Evolutionary conservation across 2,113 vertebrate genomes (phyloP).

Genomic region (Siniperca knerii): DNA sequence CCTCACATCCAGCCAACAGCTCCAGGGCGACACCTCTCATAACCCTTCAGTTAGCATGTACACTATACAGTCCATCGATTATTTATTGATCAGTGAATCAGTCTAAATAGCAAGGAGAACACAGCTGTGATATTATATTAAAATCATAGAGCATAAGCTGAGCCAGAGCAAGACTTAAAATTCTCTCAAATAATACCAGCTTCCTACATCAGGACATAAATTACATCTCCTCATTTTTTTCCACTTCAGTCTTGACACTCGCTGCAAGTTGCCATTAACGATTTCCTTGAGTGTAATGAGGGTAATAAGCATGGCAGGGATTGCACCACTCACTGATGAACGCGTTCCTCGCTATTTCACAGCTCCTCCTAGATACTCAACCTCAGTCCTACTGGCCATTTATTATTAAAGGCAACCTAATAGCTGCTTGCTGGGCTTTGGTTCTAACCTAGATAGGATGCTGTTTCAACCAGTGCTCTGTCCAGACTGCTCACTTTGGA

Average conservation of each 20-base stretch:
- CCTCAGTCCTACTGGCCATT: constrained; percentile 42
- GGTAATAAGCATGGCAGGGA: constrained; percentile 37
- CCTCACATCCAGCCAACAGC: constrained; percentile 32
- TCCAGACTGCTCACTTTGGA: constrained; percentile 39
- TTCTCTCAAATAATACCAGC: constrained; percentile 2
- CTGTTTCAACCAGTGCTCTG: constrained; percentile 11
- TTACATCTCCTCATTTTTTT: constrained; percentile 5
- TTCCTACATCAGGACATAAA: constrained; percentile 24
- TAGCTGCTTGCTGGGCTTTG: constrained; percentile 43
- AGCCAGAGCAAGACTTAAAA: constrained; percentile 2
- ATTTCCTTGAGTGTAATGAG: constrained; percentile 28
- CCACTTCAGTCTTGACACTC: background rate
- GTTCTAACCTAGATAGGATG: constrained; percentile 59
- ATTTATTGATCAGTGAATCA: constrained; percentile 1
- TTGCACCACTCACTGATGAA: constrained; percentile 24
- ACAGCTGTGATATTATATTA: background rate
- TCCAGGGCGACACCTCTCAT: constrained; percentile 17
- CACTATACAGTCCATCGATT: background rate
- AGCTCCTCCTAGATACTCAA: constrained; percentile 9
- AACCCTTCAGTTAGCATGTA: constrained; percentile 17
- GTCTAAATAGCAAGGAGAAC: background rate
- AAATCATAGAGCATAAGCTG: background rate
- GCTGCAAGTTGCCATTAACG: constrained; percentile 20
- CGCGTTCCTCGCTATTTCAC: constrained; percentile 6
- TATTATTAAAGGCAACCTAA: constrained; percentile 65